Percentiles rank a stretch among this genome's conserved stretches.
These are phyloP conservation scores for Neuroscelio doddi DNA, from an alignment of 2,888 invertebrate genomes.

Conservation along the genomic window DNA sequence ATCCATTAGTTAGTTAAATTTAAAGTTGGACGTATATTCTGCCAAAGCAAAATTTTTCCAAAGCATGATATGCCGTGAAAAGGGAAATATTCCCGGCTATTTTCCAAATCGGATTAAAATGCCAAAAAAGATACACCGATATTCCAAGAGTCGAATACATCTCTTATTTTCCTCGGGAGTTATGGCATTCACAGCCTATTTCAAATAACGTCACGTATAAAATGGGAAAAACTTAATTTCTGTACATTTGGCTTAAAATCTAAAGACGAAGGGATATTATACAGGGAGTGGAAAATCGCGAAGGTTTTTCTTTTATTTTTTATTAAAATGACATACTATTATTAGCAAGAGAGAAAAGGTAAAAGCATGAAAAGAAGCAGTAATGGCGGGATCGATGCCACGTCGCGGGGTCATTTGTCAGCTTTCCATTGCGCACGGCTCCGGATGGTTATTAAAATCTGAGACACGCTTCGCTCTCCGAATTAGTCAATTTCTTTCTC, in stretches of 20 bases:
- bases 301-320: slow-evolving; percentile 28
- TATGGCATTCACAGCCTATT: too few species aligned
- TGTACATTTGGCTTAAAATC: slow-evolving; percentile 22
- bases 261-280: slow-evolving; percentile 17
- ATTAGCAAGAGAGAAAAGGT: slow-evolving; percentile 30
- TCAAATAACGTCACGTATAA: not conserved
- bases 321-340: slow-evolving; percentile 34
- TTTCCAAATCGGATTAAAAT: too few species aligned
- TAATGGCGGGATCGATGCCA: slow-evolving; percentile 59
- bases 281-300: slow-evolving; percentile 11
- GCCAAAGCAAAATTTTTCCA: too few species aligned
- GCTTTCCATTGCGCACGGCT: slow-evolving; percentile 55
- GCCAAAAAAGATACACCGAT: too few species aligned
- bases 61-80: too few species aligned
- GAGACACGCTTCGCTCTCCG: slow-evolving; percentile 29
- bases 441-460: slow-evolving; percentile 62
- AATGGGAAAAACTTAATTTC: slow-evolving; percentile 8
- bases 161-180: too few species aligned
- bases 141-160: too few species aligned
- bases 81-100: too few species aligned
- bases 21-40: too few species aligned
- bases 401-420: slow-evolving; percentile 61
- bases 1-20: too few species aligned
- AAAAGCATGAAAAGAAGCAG: slow-evolving; percentile 33
- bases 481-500: slow-evolving; percentile 40